Evolutionary conservation across 2,888 invertebrate genomes (phyloP), one percentile per base, ranked within the genome.

Genomic region (Laspeyria flexula): DNA sequence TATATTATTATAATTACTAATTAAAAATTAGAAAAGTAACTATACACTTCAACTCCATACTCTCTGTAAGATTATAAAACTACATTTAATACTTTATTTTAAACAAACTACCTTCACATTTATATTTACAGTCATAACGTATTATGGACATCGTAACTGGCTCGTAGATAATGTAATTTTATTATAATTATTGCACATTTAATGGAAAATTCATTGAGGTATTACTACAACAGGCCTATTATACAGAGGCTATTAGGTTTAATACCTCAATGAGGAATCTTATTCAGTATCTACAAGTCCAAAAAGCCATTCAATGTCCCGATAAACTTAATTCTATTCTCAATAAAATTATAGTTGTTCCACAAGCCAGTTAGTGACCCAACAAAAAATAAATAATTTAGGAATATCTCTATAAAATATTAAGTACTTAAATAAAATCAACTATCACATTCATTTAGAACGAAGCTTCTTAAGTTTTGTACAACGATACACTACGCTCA

Each of bases 401-500:
- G 75, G 77, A 80, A 85, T 86, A 90, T 84, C 79, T 86, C 81
- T 88, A 83, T 85, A 83, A 81, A 85, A 83, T 81, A 88, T 89
- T 90, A 91, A 90, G 88, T 92, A 92, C 91, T 89, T 88, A 89
- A 85, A 84, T 85, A 88, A 83, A 86, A 85, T 86, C 85, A 90
- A 90, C 90, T 92, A 92, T 92, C 91, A 92, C 92, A 92, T 91
- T 90, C 88, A 92, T 86, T 84, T 86, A 83, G 79, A 90, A 90
- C 82, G 83, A 90, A 90, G 89, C 87, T 79, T 86, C 83, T 81
- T 69, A 72, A 77, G 72, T 69, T 77, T 90, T 90, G 87, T 88
- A 89, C 87, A 88, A 76, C 65, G 51, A 62, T 66, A 74, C 69
- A 64, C 64, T 68, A 63, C 66, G 40, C 43, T 53, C 54, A 56